Evolutionary conservation across 64 coral and sea anemone genomes (phyloP).

Genomic region (Dendronephthya gigantea): DNA sequence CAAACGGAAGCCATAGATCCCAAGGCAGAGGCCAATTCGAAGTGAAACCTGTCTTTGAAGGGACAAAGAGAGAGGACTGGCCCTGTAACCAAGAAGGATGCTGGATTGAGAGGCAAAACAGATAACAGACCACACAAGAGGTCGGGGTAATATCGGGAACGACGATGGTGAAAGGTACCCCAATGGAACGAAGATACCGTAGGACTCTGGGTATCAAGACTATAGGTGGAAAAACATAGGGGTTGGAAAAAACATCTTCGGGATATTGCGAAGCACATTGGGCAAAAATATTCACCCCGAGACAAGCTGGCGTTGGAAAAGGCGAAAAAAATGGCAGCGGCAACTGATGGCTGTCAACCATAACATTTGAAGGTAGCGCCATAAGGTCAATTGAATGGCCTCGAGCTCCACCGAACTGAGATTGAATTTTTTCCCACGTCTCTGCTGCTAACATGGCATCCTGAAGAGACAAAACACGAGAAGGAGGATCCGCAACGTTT

Average conservation of each 20-base stretch:
- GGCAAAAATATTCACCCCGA: neutral
- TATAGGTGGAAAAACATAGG: neutral
- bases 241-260: neutral
- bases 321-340: no score
- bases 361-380: neutral
- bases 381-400: neutral
- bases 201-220: neutral
- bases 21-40: slow-evolving; percentile 6
- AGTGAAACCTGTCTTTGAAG: neutral
- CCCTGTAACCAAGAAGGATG: neutral
- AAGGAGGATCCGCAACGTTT: neutral
- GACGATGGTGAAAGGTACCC: neutral
- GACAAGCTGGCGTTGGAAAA: no score
- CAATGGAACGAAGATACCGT: neutral
- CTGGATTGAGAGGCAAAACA: neutral
- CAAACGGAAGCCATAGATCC: slow-evolving; percentile 18
- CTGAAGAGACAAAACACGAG: neutral
- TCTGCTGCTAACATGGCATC: neutral
- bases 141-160: neutral
- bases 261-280: neutral
- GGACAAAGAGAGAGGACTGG: neutral
- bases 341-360: no score
- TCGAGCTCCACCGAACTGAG: neutral
- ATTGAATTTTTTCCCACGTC: neutral
- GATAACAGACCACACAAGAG: neutral